Conservation (phyloP, 2,797 vertebrate species). For the Menidia menidia region DNA sequence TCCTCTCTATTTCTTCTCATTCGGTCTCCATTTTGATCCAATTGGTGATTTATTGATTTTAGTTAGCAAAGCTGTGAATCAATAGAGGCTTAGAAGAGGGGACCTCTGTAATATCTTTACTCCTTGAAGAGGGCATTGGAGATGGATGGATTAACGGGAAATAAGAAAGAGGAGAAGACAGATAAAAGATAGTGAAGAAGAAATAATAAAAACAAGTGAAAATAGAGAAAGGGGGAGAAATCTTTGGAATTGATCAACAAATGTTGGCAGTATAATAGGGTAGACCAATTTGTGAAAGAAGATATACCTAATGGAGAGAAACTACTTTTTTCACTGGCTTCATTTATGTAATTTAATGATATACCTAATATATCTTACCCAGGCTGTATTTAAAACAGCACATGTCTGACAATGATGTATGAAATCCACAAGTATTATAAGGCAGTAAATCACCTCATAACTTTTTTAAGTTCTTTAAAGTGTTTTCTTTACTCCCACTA, state of each 20-base stretch:
- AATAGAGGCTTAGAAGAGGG: conserved; percentile 57
- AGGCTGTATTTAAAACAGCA: background rate
- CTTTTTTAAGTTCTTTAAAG: background rate
- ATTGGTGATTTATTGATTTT: conserved; percentile 73
- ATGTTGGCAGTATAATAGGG: background rate
- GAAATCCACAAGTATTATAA: background rate
- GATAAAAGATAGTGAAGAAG: conserved; percentile 5
- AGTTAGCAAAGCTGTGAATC: conserved; percentile 62
- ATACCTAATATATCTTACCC: background rate
- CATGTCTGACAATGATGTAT: background rate
- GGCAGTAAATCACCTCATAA: background rate
- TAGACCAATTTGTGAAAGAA: background rate
- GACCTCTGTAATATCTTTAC: conserved; percentile 59
- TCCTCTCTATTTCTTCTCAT: conserved; percentile 14
- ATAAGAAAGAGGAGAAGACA: conserved; percentile 12
- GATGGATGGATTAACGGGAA: conserved; percentile 26
- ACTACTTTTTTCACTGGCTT: background rate
- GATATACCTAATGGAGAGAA: background rate
- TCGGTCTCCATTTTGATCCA: conserved; percentile 61
- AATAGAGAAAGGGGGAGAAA: background rate
- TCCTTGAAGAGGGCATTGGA: conserved; percentile 33
- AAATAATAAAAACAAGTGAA: background rate
- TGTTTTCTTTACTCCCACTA: conserved; percentile 9
- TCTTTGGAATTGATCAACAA: conserved; percentile 6
- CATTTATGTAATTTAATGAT: background rate